A percentile compares a stretch with the other conserved stretches of the same genome.
Conservation (phyloP, 2,888 invertebrate genomes). For the Homarus gammarus region DNA sequence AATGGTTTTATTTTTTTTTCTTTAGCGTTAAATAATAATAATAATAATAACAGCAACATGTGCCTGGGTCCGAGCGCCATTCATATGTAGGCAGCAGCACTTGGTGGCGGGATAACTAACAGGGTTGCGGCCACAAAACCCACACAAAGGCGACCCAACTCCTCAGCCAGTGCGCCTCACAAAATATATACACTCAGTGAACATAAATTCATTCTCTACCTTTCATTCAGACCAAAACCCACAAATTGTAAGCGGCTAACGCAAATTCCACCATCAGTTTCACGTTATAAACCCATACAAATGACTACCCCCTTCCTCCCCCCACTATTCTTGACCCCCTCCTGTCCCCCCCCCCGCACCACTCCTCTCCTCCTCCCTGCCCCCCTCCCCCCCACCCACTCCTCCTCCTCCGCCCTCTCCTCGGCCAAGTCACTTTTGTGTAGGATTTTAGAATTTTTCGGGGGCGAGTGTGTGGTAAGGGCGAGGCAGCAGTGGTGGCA, state of each 20-base stretch:
- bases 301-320: slow-evolving; percentile 4
- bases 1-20: neutral
- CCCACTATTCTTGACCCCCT: neutral
- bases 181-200: slow-evolving; percentile 43
- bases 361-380: neutral
- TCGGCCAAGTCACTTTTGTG: slow-evolving; percentile 9
- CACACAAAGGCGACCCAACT: slow-evolving; percentile 23
- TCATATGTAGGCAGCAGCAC: slow-evolving; percentile 17
- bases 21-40: slow-evolving; percentile 31
- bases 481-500: neutral
- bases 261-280: slow-evolving; percentile 36
- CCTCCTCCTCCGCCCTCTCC: neutral
- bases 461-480: slow-evolving; percentile 19
- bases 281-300: slow-evolving; percentile 37
- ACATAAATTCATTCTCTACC: slow-evolving; percentile 27
- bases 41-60: slow-evolving; percentile 31
- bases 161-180: slow-evolving; percentile 3
- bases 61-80: neutral
- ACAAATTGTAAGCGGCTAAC: slow-evolving; percentile 11
- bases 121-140: neutral
- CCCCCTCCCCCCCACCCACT: neutral
- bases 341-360: neutral
- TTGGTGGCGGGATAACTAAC: neutral
- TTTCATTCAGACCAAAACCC: neutral
- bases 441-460: slow-evolving; percentile 2